Percentiles rank a stretch among this genome's conserved stretches.
phyloP scores from a whole-genome alignment of 2,113 vertebrate species.

The Pterocles orientalis region DNA sequence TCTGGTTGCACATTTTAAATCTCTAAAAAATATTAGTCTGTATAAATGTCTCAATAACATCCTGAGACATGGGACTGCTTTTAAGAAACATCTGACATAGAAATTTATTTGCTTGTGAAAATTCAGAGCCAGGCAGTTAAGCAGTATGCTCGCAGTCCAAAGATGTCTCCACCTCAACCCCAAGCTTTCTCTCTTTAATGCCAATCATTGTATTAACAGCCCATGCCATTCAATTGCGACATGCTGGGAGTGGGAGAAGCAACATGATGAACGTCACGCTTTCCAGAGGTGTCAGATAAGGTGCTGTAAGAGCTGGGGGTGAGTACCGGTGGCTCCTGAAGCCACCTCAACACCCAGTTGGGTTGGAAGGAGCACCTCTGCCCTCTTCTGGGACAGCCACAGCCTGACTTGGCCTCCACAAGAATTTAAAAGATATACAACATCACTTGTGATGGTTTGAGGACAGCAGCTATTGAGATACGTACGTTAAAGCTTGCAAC shows the following conservation, averaged over 20 bases:
- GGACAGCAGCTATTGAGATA: not conserved
- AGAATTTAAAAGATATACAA: not conserved
- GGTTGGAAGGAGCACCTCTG: conserved; percentile 39
- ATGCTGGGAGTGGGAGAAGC: not conserved
- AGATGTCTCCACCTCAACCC: not conserved
- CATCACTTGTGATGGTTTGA: not conserved
- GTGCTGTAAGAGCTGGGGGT: not conserved
- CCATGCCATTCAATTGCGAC: fast-evolving
- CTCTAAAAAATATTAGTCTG: not conserved
- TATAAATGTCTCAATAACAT: not conserved
- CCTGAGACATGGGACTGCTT: not conserved
- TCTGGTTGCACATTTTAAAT: not conserved
- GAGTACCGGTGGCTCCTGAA: not conserved
- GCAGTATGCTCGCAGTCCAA: too few species aligned
- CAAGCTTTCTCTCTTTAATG: not conserved
- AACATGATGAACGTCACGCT: not conserved
- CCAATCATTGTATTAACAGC: not conserved
- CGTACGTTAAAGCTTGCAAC: fast-evolving
- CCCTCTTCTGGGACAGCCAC: conserved; percentile 46
- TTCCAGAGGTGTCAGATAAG: not conserved
- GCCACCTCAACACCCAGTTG: not conserved
- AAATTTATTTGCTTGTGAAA: not conserved
- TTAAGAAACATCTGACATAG: not conserved
- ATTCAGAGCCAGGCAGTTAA: not conserved
- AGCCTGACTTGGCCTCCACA: not conserved